Evolutionary conservation across 2,797 vertebrate genomes (phyloP), one percentile per base, ranked within the genome.

Genomic region (Telmatherina bonti): DNA sequence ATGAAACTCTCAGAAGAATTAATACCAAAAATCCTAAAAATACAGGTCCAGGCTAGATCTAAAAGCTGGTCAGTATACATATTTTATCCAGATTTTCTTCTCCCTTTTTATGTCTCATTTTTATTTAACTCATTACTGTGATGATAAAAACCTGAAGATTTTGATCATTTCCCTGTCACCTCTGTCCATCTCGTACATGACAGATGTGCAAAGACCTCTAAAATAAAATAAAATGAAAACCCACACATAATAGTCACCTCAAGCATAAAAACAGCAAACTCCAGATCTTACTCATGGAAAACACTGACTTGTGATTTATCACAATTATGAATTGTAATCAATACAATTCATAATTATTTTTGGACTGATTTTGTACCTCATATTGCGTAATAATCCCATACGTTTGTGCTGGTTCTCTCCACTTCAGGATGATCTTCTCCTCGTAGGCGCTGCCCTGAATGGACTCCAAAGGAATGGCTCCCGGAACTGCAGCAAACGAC

Each of bases 401-500:
- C 1, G 97, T 99, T 82, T 99, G 96, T 0, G 72, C 95, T 2
- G 98, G 98, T 54, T 99, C 97, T 66, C 95, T 95, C 98, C 98
- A 99, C 15, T 97, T 97, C 76, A 99, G 95, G 85, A 96, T 94
- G 86, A 99, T 98, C 94, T 99, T 99, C 91, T 99, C 96, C 83
- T 99, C 98, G n/a, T 96, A 99, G 41, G 96, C 96, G 62, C 95
- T 98, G 77, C 97, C 97, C 92, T 98, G 97, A 76, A 99, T 96
- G 62, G 97, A 99, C 76, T 98, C 97, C 82, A 97, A 94, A 38
- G 97, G 98, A 73, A 99, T 94, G 13, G 96, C 95, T 29, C 97
- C 95, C 0, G 98, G 98, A 62, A 99, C 98, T 99, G 89, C 49
- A 36, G 80, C 78, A 86, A 72, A 55, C 54, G 74, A 24, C 20